Evolutionary conservation across 2,888 invertebrate species (phyloP).

Genomic region (Cancer borealis): DNA sequence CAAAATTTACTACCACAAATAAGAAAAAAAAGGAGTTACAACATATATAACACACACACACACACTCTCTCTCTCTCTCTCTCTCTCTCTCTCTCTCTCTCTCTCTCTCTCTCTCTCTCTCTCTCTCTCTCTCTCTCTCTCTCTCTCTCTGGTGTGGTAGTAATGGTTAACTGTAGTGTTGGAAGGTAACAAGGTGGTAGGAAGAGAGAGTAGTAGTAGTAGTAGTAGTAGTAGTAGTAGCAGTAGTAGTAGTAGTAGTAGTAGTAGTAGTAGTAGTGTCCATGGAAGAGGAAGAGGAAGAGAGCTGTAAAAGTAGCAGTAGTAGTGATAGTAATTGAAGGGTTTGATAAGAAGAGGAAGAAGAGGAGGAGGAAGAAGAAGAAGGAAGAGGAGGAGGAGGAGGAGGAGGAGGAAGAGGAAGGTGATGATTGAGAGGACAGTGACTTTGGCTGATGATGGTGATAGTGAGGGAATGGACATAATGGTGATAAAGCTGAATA

Average conservation of each 20-base stretch:
- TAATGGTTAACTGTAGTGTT: too few species aligned
- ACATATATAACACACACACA: too few species aligned
- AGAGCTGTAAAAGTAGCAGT: not conserved
- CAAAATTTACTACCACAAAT: too few species aligned
- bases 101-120: too few species aligned
- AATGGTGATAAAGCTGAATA: not conserved
- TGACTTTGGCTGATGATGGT: slow-evolving; percentile 14
- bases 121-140: too few species aligned
- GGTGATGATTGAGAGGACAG: not conserved
- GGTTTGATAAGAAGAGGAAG: too few species aligned
- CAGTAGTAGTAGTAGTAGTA: not conserved
- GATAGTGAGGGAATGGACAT: not conserved
- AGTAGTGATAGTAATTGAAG: not conserved
- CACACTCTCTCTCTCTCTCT: too few species aligned
- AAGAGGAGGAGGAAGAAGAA: not conserved
- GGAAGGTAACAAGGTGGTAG: not conserved
- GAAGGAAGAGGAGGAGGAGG: too few species aligned
- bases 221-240: not conserved
- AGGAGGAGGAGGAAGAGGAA: not conserved
- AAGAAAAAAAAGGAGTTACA: too few species aligned
- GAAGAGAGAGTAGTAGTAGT: not conserved
- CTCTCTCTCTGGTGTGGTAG: too few species aligned
- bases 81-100: too few species aligned
- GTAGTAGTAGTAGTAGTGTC: not conserved
- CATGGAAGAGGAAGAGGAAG: not conserved